phyloP scores from a whole-genome alignment of 2,888 invertebrate genomes.

The Seira musarum region DNA sequence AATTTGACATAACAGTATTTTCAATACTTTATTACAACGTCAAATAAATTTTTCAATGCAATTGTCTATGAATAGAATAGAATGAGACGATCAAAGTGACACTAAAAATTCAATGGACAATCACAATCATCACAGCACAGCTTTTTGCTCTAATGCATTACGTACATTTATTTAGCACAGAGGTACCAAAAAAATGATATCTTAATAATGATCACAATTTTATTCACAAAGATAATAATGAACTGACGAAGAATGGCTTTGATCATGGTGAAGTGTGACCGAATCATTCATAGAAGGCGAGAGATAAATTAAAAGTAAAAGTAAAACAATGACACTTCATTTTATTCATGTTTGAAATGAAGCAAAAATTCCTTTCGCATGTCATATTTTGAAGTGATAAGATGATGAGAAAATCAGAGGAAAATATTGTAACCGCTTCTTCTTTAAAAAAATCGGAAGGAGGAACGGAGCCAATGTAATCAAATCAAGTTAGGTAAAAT shows the following conservation, averaged over 20 bases:
- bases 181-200: slow-evolving; percentile 9
- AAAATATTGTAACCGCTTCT: not conserved
- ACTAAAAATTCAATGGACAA: slow-evolving; percentile 7
- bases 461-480: slow-evolving; percentile 9
- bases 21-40: not conserved
- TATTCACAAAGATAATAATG: not conserved
- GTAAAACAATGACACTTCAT: not conserved
- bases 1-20: not conserved
- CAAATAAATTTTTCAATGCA: not conserved
- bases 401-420: not conserved
- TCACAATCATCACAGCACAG: no score
- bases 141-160: no score
- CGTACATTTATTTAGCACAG: no score
- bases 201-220: not conserved
- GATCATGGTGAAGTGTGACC: not conserved
- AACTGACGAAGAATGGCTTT: not conserved
- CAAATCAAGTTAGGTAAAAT: no score
- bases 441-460: slow-evolving; percentile 4
- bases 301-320: not conserved
- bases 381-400: no score
- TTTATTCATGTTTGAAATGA: not conserved
- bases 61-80: not conserved
- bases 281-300: not conserved
- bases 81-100: no score
- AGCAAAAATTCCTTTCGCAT: not conserved